phyloP scores from a whole-genome alignment of 2,113 vertebrate species.

The Formicarius rufipectus region DNA sequence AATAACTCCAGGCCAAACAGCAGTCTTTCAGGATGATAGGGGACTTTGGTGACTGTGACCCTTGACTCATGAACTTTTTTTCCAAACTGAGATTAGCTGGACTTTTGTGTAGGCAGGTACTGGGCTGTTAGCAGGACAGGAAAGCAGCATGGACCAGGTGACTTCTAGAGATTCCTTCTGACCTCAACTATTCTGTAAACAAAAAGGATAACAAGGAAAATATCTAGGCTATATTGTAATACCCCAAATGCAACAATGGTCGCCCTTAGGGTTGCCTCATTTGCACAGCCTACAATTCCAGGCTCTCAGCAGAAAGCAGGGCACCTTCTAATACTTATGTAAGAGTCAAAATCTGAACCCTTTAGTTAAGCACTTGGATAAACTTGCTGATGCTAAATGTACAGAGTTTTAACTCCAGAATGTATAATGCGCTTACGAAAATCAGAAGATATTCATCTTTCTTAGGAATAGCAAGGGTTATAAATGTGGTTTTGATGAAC shows the following conservation, averaged over 20 bases:
- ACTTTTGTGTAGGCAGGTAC: neutral
- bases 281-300: neutral
- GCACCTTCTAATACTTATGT: neutral
- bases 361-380: neutral
- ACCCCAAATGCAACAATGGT: neutral
- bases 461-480: neutral
- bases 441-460: neutral
- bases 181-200: neutral
- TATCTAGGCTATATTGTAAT: neutral
- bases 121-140: neutral
- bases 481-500: neutral
- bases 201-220: neutral
- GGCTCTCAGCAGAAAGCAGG: neutral
- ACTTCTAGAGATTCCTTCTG: neutral
- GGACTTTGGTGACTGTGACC: neutral
- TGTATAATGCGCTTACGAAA: neutral
- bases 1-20: neutral
- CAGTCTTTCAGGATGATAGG: neutral
- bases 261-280: rapidly evolving
- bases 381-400: neutral
- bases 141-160: neutral
- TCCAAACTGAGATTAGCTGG: neutral
- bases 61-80: neutral
- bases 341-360: neutral
- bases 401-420: neutral